Evolutionary conservation across 2,888 invertebrate genomes (phyloP).

Genomic region (Lasioglossum calceatum): DNA sequence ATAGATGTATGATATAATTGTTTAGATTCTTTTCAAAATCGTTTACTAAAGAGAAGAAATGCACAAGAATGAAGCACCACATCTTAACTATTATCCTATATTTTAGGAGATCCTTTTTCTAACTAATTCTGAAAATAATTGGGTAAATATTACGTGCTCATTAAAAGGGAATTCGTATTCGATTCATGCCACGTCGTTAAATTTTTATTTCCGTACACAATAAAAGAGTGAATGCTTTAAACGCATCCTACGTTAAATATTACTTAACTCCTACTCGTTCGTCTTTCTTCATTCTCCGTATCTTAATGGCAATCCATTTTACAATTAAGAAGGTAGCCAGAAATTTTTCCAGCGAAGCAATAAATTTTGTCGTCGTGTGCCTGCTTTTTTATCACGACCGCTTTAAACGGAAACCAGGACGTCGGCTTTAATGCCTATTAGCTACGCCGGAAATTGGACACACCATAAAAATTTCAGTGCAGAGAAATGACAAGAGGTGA

Average conservation of each 20-base stretch:
- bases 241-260: not conserved
- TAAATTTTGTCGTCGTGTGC: slow-evolving; percentile 29
- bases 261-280: not conserved
- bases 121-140: not conserved
- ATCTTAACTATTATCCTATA: not conserved
- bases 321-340: not conserved
- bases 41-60: not conserved
- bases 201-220: not conserved
- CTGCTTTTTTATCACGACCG: slow-evolving; percentile 30
- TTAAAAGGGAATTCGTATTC: not conserved
- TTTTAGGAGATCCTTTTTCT: not conserved
- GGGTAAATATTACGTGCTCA: not conserved
- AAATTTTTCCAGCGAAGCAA: not conserved
- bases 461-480: slow-evolving; percentile 71
- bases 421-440: slow-evolving; percentile 71
- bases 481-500: slow-evolving; percentile 66
- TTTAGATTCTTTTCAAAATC: not conserved
- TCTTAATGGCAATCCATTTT: not conserved
- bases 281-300: not conserved
- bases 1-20: not conserved
- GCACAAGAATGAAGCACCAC: not conserved
- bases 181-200: fast-evolving
- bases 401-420: slow-evolving; percentile 59
- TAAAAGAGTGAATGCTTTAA: not conserved
- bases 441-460: slow-evolving; percentile 71